Conservation (phyloP, 2,888 invertebrate genomes). For the Sisyra terminalis region DNA sequence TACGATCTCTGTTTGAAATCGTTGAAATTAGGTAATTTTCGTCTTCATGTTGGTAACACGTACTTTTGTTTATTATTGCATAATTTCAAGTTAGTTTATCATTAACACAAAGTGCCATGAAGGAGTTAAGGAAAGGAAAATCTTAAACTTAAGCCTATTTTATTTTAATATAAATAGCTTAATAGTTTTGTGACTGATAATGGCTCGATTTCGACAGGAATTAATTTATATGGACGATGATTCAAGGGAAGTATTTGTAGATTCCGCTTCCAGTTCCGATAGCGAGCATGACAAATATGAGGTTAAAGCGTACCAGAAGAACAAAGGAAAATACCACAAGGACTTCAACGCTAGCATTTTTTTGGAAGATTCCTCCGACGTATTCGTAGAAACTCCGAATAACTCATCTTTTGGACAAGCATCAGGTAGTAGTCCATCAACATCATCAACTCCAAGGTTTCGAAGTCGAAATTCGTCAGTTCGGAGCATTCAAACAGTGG, state of each 20-base stretch:
- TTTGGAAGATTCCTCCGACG: slow-evolving; percentile 3
- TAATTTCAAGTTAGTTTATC: too few relatives aligned
- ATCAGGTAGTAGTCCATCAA: slow-evolving; percentile 3
- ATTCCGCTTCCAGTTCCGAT: neutral
- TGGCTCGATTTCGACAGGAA: neutral
- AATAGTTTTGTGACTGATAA: neutral
- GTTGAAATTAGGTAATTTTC: too few relatives aligned
- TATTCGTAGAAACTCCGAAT: neutral
- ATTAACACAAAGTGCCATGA: too few relatives aligned
- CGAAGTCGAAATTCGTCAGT: slow-evolving; percentile 6
- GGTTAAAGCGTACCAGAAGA: slow-evolving; percentile 1
- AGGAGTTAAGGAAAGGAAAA: too few relatives aligned
- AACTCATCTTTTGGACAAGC: neutral
- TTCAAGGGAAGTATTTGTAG: neutral
- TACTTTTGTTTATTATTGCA: too few relatives aligned
- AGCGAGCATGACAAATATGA: slow-evolving; percentile 3
- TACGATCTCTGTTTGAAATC: too few relatives aligned
- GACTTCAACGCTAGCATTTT: slow-evolving; percentile 1
- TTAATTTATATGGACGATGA: slow-evolving; percentile 4
- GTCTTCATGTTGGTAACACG: too few relatives aligned
- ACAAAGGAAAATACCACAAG: slow-evolving; percentile 3
- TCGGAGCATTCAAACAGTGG: slow-evolving; percentile 5
- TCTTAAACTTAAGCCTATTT: too few relatives aligned
- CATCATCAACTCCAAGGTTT: slow-evolving; percentile 5
- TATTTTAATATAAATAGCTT: too few relatives aligned